phyloP scores from a whole-genome alignment of 2,113 vertebrate genomes.

The Gambusia affinis region DNA sequence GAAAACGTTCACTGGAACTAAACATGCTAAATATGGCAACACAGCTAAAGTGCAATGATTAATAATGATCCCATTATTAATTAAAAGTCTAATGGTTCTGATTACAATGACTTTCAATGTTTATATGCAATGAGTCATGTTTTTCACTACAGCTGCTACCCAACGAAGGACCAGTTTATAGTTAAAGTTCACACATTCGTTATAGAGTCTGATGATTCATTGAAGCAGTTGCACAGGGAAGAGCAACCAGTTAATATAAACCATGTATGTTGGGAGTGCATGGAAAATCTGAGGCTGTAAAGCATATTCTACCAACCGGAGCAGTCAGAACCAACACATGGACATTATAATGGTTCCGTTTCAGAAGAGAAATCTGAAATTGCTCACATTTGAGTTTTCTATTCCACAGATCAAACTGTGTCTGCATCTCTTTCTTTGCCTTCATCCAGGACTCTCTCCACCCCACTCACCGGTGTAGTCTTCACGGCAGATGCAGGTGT shows the following conservation, averaged over 20 bases:
- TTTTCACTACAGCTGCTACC: background rate
- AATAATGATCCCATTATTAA: too few relatives aligned
- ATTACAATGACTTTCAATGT: background rate
- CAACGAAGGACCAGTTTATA: background rate
- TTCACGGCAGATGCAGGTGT: conserved; percentile 92
- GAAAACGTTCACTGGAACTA: too few relatives aligned
- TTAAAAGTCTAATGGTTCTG: background rate
- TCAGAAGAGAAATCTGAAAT: background rate
- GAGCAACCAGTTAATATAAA: background rate
- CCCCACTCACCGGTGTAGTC: conserved; percentile 89
- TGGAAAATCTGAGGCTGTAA: background rate
- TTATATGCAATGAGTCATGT: background rate
- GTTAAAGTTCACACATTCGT: background rate
- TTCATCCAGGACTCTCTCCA: background rate
- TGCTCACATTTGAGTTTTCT: background rate
- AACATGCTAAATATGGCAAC: too few relatives aligned
- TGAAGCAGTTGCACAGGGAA: background rate
- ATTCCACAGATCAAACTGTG: background rate
- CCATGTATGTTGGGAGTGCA: background rate
- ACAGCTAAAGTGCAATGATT: too few relatives aligned
- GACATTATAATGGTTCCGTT: background rate
- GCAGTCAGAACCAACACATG: background rate
- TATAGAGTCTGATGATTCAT: background rate
- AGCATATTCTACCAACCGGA: background rate
- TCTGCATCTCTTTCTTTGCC: background rate